These are phyloP conservation scores for Calliopsis andreniformis DNA, from an alignment of 1,140 invertebrate genomes.

Conservation along the genomic window DNA sequence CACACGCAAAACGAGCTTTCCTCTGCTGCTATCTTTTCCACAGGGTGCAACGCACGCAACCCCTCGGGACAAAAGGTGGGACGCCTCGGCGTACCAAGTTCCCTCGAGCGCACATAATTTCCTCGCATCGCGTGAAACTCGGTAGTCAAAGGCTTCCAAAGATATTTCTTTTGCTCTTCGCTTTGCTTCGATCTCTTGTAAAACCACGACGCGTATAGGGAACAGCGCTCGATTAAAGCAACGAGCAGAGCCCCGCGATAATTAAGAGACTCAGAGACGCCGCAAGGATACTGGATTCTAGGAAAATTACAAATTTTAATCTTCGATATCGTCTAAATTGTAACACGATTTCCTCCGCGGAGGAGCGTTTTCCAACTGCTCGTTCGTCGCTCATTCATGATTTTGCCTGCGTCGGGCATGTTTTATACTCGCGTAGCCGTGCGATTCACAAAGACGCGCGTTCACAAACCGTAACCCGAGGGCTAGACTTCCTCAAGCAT, in stretches of 20 bases:
- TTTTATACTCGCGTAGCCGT: constrained; percentile 16
- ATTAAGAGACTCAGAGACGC: neutral
- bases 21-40: constrained; percentile 7
- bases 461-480: constrained; percentile 49
- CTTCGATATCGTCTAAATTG: neutral
- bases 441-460: constrained; percentile 33
- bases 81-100: constrained; percentile 4
- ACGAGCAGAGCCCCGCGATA: constrained; percentile 19
- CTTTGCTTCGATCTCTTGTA: neutral
- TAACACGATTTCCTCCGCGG: constrained; percentile 40
- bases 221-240: neutral
- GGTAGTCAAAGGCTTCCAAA: constrained; percentile 27
- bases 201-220: neutral
- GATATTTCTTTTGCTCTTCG: neutral
- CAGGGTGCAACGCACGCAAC: constrained; percentile 44
- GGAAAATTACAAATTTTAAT: constrained; percentile 40
- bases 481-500: constrained; percentile 34
- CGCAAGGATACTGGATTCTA: neutral
- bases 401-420: constrained; percentile 23
- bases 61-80: constrained; percentile 11
- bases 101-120: constrained; percentile 43
- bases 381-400: constrained; percentile 54
- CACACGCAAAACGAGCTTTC: neutral
- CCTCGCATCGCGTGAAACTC: constrained; percentile 16
- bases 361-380: constrained; percentile 10